Evolutionary conservation across 2,888 invertebrate genomes (phyloP), one percentile per base, ranked within the genome.

Genomic region (Pelosia muscerda): DNA sequence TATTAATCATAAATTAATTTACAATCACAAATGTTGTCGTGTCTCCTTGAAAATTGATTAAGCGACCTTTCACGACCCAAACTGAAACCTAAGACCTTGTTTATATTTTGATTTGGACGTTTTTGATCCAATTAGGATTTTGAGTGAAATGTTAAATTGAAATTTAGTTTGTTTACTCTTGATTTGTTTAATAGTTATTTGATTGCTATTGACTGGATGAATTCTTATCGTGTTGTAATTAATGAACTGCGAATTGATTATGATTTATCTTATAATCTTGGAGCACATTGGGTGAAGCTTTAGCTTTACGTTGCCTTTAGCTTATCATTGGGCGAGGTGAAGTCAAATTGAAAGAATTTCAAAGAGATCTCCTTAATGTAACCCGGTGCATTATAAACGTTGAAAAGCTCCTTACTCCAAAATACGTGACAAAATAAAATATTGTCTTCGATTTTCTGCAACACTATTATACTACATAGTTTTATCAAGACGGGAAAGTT

Each of bases 401-500:
- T 23, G 31, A 49, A 23, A 54, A 61, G 57, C 64, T 68, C 49
- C 13, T 55, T 55, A 38, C 25, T 63, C 63, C 28, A 56, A 59
- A 56, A 9, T 2, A 68, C 34, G 64, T 65, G 57, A 70, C 61
- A 19, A 64, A 72, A 69, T 71, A 74, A 71, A 74, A 77, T 63
- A 69, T 66, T 63, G 55, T 67, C 65, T 49, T 76, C 63, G 66
- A 56, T 76, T 68, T 73, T 55, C 63, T 56, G 66, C 34, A 69
- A 73, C 75, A 74, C 71, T 80, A 75, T 71, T 75, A 80, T 61
- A 61, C 66, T 57, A 76, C 55, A 71, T 74, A 81, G 72, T 77
- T 82, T 73, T 79, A 72, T 76, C 71, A 72, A 73, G 68, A 65
- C 63, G 69, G 25, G 34, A 63, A 79, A 82, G 63, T 81, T 83